Conservation (phyloP, 2,113 vertebrate species). For the Sylvietta virens region DNA sequence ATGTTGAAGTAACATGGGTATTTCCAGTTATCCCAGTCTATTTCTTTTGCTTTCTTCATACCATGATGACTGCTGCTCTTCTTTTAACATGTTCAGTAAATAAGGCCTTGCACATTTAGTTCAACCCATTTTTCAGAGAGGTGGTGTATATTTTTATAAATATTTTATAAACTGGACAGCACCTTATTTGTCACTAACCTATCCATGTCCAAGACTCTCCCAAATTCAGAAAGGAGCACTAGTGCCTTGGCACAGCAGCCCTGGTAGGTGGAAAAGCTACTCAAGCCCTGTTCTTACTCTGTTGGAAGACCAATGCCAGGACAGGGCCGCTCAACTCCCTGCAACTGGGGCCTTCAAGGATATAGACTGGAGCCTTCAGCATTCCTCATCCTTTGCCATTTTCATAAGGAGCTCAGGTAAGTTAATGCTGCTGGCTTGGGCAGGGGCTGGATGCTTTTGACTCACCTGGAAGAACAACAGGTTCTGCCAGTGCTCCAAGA, state of each 20-base stretch:
- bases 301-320: neutral
- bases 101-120: neutral
- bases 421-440: neutral
- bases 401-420: neutral
- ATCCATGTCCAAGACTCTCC: neutral
- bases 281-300: neutral
- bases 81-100: neutral
- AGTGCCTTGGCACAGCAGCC: neutral
- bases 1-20: neutral
- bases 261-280: fast-evolving
- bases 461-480: neutral
- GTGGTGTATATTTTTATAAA: neutral
- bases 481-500: neutral
- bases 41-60: neutral
- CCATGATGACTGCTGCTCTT: fast-evolving
- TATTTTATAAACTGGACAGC: neutral
- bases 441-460: neutral
- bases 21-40: neutral
- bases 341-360: neutral
- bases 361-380: neutral
- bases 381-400: fast-evolving
- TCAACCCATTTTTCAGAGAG: neutral
- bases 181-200: neutral
- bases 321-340: neutral
- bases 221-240: neutral